These are phyloP conservation scores for Tetragonula carbonaria DNA, from an alignment of 2,888 invertebrate species.

Conservation along the genomic window DNA sequence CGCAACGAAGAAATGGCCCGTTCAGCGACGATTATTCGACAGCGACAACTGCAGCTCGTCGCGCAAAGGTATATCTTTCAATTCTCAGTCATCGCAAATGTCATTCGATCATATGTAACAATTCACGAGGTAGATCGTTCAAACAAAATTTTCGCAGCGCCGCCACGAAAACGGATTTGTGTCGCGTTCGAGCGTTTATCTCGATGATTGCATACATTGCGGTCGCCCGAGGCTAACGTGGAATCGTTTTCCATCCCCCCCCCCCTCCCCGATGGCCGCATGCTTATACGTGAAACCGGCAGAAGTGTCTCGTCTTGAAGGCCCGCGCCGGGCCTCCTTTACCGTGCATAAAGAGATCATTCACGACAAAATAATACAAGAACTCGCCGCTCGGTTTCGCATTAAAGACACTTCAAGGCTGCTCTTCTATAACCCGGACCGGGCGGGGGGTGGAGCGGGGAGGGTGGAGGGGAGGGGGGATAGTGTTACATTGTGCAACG, in stretches of 20 bases:
- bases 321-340: slow-evolving; percentile 42
- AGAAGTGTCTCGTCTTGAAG: slow-evolving; percentile 35
- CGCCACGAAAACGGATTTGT: no score
- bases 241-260: slow-evolving; percentile 7
- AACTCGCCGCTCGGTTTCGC: slow-evolving; percentile 74
- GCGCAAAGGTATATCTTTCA: neutral
- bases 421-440: slow-evolving; percentile 55
- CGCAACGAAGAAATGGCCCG: no score
- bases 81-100: neutral
- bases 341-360: slow-evolving; percentile 74
- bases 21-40: no score
- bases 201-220: slow-evolving; percentile 46
- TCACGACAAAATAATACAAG: slow-evolving; percentile 78
- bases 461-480: slow-evolving; percentile 64
- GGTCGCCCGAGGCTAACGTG: slow-evolving; percentile 21
- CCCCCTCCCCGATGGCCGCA: neutral
- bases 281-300: slow-evolving; percentile 19
- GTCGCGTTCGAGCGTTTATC: neutral
- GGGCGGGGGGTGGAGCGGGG: slow-evolving; percentile 3
- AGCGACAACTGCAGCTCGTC: neutral
- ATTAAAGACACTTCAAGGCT: slow-evolving; percentile 79
- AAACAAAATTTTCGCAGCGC: neutral
- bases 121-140: neutral
- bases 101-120: neutral
- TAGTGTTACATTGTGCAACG: slow-evolving; percentile 83